Evolutionary conservation across 2,113 vertebrate genomes (phyloP).

Genomic region (Anarrhichthys ocellatus): DNA sequence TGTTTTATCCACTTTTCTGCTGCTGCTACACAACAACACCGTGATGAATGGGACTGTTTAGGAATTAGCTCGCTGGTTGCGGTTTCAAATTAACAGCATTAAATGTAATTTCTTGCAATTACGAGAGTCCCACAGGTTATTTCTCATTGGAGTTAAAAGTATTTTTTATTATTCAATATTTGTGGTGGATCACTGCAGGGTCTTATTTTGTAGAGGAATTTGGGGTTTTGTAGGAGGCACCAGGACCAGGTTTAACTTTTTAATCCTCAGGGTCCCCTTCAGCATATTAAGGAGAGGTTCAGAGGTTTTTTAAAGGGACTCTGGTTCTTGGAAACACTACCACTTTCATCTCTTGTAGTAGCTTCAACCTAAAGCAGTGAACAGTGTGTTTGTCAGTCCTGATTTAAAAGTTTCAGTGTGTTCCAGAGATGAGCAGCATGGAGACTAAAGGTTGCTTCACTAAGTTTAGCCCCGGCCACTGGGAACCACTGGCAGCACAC

Average conservation of each 20-base stretch:
- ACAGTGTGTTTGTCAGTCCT: not conserved
- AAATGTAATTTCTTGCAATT: not conserved
- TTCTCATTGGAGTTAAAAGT: not conserved
- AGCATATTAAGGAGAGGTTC: not conserved
- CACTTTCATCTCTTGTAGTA: not conserved
- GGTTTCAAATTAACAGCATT: not conserved
- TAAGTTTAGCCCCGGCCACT: not conserved
- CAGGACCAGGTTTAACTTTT: not conserved
- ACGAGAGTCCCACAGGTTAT: not conserved
- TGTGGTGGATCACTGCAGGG: no score
- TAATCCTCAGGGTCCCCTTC: not conserved
- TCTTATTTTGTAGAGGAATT: not conserved
- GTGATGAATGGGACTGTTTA: slow-evolving; percentile 1
- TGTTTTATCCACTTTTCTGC: slow-evolving; percentile 21
- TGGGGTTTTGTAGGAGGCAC: no score
- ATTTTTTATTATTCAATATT: no score
- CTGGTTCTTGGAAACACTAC: not conserved
- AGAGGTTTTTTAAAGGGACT: not conserved
- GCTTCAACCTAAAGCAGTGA: not conserved
- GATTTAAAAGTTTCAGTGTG: not conserved
- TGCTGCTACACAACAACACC: not conserved
- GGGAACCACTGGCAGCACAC: no score
- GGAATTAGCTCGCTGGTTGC: not conserved
- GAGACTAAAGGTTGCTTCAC: not conserved
- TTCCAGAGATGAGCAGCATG: no score